A percentile compares a stretch with the other conserved stretches of the same genome.
phyloP scores from a whole-genome alignment of 1,140 invertebrate genomes.

The Gryllus bimaculatus region DNA sequence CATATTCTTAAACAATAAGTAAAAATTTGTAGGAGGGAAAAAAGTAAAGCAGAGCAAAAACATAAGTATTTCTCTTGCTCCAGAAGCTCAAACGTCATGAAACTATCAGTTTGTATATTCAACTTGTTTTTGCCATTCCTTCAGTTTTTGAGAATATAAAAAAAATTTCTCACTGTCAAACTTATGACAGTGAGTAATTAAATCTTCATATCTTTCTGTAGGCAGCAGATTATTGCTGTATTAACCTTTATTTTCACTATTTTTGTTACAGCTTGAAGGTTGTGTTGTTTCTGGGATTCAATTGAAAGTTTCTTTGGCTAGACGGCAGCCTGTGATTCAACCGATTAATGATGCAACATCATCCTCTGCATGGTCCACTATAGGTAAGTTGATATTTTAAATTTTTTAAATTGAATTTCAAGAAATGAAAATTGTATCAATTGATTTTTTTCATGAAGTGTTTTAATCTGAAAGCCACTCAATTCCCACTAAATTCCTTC shows the following conservation, averaged over 20 bases:
- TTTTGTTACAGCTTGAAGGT: constrained; percentile 58
- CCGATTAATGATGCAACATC: constrained; percentile 61
- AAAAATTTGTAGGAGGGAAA: too few relatives aligned
- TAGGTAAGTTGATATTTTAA: constrained; percentile 40
- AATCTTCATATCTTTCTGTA: too few relatives aligned
- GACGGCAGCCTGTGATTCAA: constrained; percentile 73
- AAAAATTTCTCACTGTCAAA: too few relatives aligned
- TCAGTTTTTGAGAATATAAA: too few relatives aligned
- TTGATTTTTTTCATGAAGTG: not conserved
- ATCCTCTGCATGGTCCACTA: constrained; percentile 67
- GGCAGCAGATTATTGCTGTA: too few relatives aligned
- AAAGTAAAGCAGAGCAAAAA: too few relatives aligned
- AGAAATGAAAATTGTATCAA: not conserved
- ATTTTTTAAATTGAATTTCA: not conserved
- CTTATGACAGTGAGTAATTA: not conserved
- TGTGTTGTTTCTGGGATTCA: constrained; percentile 68
- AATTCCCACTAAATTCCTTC: not conserved
- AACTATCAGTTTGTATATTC: too few relatives aligned
- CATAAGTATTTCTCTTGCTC: too few relatives aligned
- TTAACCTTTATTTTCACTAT: not conserved
- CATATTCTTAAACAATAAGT: too few relatives aligned
- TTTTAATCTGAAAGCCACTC: not conserved
- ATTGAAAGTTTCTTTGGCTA: constrained; percentile 69
- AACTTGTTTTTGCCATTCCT: too few relatives aligned
- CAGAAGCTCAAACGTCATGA: too few relatives aligned